Evolutionary conservation across 2,797 vertebrate species (phyloP), one percentile per base, ranked within the genome.

Genomic region (Semotilus atromaculatus): DNA sequence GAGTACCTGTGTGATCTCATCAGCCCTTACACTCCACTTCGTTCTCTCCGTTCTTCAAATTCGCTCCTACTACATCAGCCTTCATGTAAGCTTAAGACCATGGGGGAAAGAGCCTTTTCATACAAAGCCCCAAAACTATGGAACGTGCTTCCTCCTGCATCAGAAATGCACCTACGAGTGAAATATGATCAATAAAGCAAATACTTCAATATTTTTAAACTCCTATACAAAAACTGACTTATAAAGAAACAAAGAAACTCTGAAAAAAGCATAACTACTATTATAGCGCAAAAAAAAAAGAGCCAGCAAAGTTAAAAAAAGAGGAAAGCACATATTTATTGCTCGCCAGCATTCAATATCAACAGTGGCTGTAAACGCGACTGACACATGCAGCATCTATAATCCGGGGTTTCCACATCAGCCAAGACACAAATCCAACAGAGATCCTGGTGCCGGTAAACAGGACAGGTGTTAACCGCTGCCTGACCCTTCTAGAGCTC

Each of bases 391-490:
- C 45, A 31, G 36, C 38, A 43, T 13, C 62, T 43, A 31, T 76
- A 68, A 77, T 68, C 73, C 81, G 1, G 60, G 9, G 66, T 53
- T 55, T 38, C 43, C 60, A 53, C n/a, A 74, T 80, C 21, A 66
- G 76, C 85, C 60, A 79, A 76, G 43, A 74, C 29, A 18, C 64
- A 62, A 67, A 87, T 68, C 38, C 38, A 31, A 14, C 45, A 29
- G 26, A 82, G 58, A 34, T 51, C 38, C 45, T 19, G 21, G 51
- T 40, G 64, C 21, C 23, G 76, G 83, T 26, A 73, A 68, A 86
- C 72, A 40, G 21, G 71, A 85, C 87, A 68, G 72, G 64, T 84
- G 86, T 60, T 66, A 26, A 29, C 26, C 29, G 31, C 62, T 62
- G 40, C 29, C 53, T 9, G 55, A 51, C 73, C 48, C 68, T 70